Conservation (phyloP, 2,113 vertebrate genomes). For the Illadopsis cleaveri region DNA sequence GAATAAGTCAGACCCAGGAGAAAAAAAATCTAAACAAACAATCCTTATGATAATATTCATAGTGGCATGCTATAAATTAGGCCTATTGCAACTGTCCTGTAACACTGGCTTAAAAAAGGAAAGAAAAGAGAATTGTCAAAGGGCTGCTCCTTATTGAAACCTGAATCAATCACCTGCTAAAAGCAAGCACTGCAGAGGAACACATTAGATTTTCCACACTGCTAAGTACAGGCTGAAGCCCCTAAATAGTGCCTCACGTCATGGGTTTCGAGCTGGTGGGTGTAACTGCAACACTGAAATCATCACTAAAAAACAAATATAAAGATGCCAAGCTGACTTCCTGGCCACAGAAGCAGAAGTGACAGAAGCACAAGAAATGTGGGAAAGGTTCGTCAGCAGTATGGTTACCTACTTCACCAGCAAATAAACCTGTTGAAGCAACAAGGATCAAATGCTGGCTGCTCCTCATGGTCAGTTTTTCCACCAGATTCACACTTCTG, state of each 20-base stretch:
- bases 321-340: neutral
- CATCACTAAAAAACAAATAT: neutral
- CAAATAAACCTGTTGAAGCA: neutral
- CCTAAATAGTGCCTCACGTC: neutral
- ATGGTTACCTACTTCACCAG: neutral
- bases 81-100: neutral
- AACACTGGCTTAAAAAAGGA: neutral
- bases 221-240: neutral
- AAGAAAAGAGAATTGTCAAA: neutral
- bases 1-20: neutral
- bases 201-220: neutral
- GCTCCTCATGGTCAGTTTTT: neutral
- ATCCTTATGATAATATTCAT: neutral
- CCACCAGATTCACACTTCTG: neutral
- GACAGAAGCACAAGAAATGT: neutral
- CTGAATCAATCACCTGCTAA: neutral
- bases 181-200: neutral
- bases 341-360: neutral
- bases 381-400: neutral
- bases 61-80: neutral
- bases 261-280: neutral
- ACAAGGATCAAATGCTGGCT: neutral
- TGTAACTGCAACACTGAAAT: slow-evolving; percentile 14
- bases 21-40: neutral
- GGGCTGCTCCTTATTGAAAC: neutral